These are phyloP conservation scores for Amniataba percoides DNA, from an alignment of 2,797 vertebrate species.

Conservation along the genomic window DNA sequence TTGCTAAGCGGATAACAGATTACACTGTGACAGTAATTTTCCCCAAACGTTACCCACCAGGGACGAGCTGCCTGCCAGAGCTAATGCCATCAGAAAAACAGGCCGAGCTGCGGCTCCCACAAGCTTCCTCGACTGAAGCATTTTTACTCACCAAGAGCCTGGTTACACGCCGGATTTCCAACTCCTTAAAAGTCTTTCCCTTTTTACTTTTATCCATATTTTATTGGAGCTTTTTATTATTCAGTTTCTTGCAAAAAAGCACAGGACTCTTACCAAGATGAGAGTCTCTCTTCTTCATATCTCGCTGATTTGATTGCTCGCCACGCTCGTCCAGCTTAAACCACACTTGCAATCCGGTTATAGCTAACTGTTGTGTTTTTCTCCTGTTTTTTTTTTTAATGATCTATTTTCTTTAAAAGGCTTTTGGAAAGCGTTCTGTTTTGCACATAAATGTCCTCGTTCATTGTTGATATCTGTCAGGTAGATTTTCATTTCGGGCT, in stretches of 20 bases:
- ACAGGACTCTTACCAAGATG: background rate
- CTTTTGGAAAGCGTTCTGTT: background rate
- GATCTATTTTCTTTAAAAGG: constrained; percentile 1
- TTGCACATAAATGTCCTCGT: constrained; percentile 23
- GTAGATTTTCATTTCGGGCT: constrained; percentile 48
- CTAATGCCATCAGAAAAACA: constrained; percentile 29
- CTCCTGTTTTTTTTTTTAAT: background rate
- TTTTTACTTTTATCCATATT: constrained; percentile 54
- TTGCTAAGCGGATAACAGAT: constrained; percentile 38
- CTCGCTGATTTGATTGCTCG: constrained; percentile 15
- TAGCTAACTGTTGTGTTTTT: background rate
- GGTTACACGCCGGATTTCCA: constrained; percentile 4
- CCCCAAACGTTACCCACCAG: constrained; percentile 15
- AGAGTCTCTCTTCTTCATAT: constrained; percentile 1
- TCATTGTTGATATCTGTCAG: constrained; percentile 4
- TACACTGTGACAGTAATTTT: constrained; percentile 31
- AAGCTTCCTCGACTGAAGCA: constrained; percentile 6
- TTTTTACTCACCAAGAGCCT: constrained; percentile 33
- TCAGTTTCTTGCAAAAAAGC: constrained; percentile 45
- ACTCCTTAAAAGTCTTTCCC: constrained; percentile 13
- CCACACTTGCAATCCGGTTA: background rate
- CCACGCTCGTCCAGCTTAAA: background rate
- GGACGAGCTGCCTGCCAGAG: background rate
- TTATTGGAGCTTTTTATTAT: constrained; percentile 57
- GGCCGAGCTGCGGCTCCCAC: background rate